Evolutionary conservation across 2,888 invertebrate species (phyloP).

Genomic region (Chrysotoxum bicinctum): DNA sequence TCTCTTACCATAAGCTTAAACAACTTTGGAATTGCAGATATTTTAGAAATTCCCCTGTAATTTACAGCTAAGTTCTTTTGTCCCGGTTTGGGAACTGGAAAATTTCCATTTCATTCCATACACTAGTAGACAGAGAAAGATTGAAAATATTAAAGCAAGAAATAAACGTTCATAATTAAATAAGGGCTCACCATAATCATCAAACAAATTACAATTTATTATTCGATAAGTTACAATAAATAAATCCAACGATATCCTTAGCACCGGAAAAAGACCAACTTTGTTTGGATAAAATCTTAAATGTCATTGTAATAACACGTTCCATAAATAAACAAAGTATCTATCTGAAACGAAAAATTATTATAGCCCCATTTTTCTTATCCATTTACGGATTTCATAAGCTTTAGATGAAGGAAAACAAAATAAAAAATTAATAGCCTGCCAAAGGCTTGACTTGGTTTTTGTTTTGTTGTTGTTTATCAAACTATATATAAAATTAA

Average conservation of each 20-base stretch:
- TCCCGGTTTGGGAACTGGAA: too few species aligned
- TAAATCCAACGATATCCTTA: not conserved
- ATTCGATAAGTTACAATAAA: slow-evolving; percentile 1
- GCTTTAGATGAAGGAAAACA: not conserved
- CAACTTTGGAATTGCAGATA: too few species aligned
- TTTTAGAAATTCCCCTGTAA: too few species aligned
- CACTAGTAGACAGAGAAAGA: too few species aligned
- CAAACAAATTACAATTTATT: slow-evolving; percentile 14
- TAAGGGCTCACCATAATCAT: slow-evolving; percentile 4
- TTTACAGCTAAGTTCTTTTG: too few species aligned
- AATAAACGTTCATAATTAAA: slow-evolving; percentile 12
- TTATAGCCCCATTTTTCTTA: not conserved
- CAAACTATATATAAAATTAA: slow-evolving; percentile 57
- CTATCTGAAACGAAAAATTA: slow-evolving; percentile 22
- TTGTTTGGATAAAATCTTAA: slow-evolving; percentile 38
- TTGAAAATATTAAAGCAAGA: too few species aligned
- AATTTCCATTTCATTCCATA: too few species aligned
- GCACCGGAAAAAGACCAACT: slow-evolving; percentile 15
- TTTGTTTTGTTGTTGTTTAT: slow-evolving; percentile 31
- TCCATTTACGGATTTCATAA: not conserved
- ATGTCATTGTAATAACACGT: slow-evolving; percentile 59
- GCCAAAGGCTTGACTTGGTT: slow-evolving; percentile 16
- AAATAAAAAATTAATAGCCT: slow-evolving; percentile 30
- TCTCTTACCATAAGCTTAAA: too few species aligned
- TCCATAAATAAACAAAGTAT: slow-evolving; percentile 43